Conservation (phyloP, 2,797 vertebrate species). For the Molossus alvarezi region DNA sequence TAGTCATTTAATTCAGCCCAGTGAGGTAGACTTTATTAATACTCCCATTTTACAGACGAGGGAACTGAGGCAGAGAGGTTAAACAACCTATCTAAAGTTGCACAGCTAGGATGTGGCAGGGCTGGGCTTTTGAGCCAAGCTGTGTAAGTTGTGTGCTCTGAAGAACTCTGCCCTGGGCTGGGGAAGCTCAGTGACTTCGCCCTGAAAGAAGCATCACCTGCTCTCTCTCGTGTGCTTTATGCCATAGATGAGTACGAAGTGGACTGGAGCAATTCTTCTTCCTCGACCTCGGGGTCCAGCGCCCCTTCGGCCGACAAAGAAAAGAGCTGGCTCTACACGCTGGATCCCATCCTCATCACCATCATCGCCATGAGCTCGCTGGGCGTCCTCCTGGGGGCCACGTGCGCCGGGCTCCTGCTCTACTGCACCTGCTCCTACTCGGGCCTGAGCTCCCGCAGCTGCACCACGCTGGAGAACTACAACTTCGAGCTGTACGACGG, state of each 20-base stretch:
- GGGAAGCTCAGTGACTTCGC: neutral
- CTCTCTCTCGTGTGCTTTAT: constrained; percentile 68
- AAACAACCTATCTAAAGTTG: neutral
- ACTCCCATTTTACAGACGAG: neutral
- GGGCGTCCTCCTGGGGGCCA: constrained; percentile 96
- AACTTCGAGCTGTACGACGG: constrained; percentile 99
- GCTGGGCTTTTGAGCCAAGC: neutral
- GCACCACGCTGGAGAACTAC: constrained; percentile 99
- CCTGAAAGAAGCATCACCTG: neutral
- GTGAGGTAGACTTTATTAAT: neutral
- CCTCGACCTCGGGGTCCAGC: constrained; percentile 93
- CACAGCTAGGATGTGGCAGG: neutral
- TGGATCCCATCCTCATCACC: constrained; percentile 99
- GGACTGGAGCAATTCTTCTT: constrained; percentile 93
- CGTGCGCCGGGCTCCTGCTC: constrained; percentile 96
- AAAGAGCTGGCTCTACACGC: constrained; percentile 96
- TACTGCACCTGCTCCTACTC: constrained; percentile 98
- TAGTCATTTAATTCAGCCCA: neutral
- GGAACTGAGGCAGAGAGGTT: neutral
- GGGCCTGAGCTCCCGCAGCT: constrained; percentile 96
- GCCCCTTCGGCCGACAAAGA: constrained; percentile 94
- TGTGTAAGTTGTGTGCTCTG: neutral
- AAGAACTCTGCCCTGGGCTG: neutral
- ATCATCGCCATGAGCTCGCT: constrained; percentile 99
- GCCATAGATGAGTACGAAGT: constrained; percentile 93